These are phyloP conservation scores for Drosophila austrosaltans DNA, from an alignment of 2,888 invertebrate genomes.

Conservation along the genomic window DNA sequence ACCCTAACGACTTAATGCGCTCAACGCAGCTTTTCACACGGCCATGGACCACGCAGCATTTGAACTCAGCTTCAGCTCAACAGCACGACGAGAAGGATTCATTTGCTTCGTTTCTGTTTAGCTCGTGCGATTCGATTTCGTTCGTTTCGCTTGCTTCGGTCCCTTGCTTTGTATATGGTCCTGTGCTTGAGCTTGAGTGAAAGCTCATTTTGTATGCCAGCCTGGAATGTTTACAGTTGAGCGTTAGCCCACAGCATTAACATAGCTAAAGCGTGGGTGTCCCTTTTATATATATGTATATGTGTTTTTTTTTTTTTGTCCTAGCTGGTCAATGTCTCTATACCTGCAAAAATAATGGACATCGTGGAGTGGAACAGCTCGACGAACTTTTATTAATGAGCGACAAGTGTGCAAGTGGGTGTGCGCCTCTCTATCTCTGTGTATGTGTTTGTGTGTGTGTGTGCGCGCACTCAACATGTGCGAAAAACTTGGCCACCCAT, in stretches of 20 bases:
- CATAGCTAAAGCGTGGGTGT: slow-evolving; percentile 43
- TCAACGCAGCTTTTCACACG: slow-evolving; percentile 81
- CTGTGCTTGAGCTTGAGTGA: slow-evolving; percentile 52
- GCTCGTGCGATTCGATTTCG: background rate
- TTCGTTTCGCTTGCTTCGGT: slow-evolving; percentile 15
- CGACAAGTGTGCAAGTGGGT: slow-evolving; percentile 68
- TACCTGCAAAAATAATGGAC: slow-evolving; percentile 73
- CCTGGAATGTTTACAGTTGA: slow-evolving; percentile 73
- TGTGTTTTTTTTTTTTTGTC: background rate
- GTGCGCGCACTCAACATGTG: slow-evolving; percentile 58
- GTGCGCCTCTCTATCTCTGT: background rate
- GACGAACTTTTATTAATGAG: slow-evolving; percentile 72
- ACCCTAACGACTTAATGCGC: slow-evolving; percentile 84
- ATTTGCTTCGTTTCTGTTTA: slow-evolving; percentile 1
- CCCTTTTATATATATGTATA: background rate
- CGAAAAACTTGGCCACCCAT: slow-evolving; percentile 28
- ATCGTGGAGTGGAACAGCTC: slow-evolving; percentile 38
- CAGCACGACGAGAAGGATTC: slow-evolving; percentile 37
- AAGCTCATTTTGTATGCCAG: slow-evolving; percentile 50
- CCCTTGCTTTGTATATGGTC: slow-evolving; percentile 14
- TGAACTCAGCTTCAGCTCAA: slow-evolving; percentile 34
- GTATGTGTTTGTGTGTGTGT: background rate
- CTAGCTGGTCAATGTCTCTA: slow-evolving; percentile 71
- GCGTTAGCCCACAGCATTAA: slow-evolving; percentile 45
- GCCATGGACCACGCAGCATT: slow-evolving; percentile 79